These are phyloP conservation scores for Pristionchus pacificus DNA, from an alignment of 1,140 invertebrate genomes.

Conservation along the genomic window DNA sequence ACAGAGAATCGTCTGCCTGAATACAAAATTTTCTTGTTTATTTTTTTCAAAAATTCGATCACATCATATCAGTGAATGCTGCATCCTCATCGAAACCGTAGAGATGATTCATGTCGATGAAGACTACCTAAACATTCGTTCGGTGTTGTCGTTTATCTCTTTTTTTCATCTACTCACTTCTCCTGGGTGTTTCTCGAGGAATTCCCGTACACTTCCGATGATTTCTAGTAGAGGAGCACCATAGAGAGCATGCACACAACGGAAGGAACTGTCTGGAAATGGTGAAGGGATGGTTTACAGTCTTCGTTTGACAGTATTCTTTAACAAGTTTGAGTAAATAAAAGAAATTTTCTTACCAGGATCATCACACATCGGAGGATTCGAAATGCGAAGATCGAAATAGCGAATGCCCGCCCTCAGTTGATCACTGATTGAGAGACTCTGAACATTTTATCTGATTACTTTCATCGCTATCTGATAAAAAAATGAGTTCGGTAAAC, in stretches of 20 bases:
- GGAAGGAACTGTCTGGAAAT: background rate
- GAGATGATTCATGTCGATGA: background rate
- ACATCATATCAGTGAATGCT: too few relatives aligned
- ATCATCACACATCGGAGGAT: too few relatives aligned
- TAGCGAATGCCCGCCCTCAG: background rate
- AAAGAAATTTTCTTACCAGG: too few relatives aligned
- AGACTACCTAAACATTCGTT: too few relatives aligned
- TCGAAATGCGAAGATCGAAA: background rate
- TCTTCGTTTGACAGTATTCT: background rate
- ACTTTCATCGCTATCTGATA: background rate
- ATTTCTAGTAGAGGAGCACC: background rate
- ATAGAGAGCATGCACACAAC: background rate
- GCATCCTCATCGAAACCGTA: background rate
- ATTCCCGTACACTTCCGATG: background rate
- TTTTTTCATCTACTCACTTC: too few relatives aligned
- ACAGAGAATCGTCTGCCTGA: background rate
- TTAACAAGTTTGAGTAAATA: background rate
- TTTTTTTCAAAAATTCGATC: too few relatives aligned
- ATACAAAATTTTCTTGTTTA: too few relatives aligned
- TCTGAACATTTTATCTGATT: too few relatives aligned
- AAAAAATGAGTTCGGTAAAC: background rate
- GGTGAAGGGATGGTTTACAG: background rate
- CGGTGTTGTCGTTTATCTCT: too few relatives aligned
- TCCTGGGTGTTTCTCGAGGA: background rate
- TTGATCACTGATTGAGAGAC: too few relatives aligned